Conservation (phyloP, 2,113 vertebrate species). For the Coracopsis vasa region DNA sequence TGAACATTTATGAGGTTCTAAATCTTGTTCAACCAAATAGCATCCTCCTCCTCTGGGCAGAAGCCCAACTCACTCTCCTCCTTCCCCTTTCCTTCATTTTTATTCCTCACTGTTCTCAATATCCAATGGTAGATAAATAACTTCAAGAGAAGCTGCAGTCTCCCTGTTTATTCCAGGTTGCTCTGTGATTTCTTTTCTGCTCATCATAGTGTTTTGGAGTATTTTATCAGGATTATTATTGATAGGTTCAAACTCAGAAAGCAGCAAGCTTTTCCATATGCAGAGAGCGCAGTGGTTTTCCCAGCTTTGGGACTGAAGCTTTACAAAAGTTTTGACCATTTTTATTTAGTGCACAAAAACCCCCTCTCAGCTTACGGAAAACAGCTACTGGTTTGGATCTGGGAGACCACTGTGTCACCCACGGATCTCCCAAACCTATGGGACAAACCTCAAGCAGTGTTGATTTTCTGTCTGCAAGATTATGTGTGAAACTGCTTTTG, state of each 20-base stretch:
- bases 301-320: not conserved
- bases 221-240: not conserved
- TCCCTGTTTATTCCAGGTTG: not conserved
- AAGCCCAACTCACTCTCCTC: not conserved
- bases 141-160: not conserved
- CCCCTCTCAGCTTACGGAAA: rapidly evolving
- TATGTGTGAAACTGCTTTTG: conserved; percentile 7
- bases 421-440: not conserved
- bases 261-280: not conserved
- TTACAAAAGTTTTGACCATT: not conserved
- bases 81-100: not conserved
- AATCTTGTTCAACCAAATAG: not conserved
- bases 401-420: not conserved
- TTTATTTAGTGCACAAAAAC: not conserved
- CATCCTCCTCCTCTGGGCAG: conserved; percentile 21
- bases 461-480: conserved; percentile 4
- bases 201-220: not conserved
- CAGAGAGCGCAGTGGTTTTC: not conserved
- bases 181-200: not conserved
- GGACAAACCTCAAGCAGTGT: not conserved
- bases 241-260: not conserved
- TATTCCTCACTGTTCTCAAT: not conserved
- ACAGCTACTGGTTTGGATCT: not conserved
- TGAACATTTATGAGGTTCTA: too few relatives aligned
- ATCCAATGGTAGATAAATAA: not conserved